These are phyloP conservation scores for Pterobdella sp. DNA, from an alignment of 2,888 invertebrate genomes.

Conservation along the genomic window DNA sequence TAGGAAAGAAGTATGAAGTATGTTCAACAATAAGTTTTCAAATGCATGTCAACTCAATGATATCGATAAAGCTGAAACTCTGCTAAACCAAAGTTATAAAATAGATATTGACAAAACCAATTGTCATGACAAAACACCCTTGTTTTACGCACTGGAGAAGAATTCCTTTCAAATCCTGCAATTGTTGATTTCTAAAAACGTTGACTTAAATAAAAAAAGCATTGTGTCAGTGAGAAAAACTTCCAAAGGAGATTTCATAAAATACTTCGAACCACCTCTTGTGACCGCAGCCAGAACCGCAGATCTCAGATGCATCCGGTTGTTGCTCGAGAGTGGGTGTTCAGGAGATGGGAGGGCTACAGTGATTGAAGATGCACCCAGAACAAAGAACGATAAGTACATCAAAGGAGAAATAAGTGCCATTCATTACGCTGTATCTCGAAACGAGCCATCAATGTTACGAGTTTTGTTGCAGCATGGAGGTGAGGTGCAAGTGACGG, in stretches of 20 bases:
- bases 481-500: not conserved
- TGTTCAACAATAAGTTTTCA: not conserved
- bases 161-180: not conserved
- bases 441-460: not conserved
- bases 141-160: not conserved
- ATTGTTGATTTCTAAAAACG: not conserved
- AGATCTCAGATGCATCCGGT: not conserved
- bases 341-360: not conserved
- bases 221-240: not conserved
- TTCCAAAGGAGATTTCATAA: not conserved
- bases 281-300: not conserved
- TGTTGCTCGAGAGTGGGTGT: not conserved
- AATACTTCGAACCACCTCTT: constrained; percentile 3
- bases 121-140: not conserved
- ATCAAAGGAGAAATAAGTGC: not conserved
- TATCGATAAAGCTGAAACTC: not conserved
- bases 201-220: not conserved
- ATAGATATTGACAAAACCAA: not conserved
- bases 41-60: not conserved
- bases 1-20: not conserved
- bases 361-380: not conserved
- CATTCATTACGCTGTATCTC: not conserved
- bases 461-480: not conserved
- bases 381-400: not conserved
- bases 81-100: not conserved